phyloP scores from a whole-genome alignment of 2,113 vertebrate species.

The Sceloporus undulatus region DNA sequence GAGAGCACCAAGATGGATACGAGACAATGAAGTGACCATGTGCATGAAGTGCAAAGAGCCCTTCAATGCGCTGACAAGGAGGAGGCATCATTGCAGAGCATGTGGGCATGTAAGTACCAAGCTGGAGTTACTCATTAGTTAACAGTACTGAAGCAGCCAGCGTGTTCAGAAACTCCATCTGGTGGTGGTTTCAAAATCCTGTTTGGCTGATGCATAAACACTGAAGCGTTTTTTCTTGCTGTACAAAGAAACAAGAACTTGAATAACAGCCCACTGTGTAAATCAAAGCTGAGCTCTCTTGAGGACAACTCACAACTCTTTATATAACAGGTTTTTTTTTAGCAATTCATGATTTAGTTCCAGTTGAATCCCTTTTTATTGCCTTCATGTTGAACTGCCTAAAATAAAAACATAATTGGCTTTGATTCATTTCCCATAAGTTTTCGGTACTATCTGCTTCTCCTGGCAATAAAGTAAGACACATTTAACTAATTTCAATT shows the following conservation, averaged over 20 bases:
- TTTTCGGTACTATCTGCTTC: neutral
- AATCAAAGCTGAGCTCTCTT: neutral
- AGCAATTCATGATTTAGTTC: neutral
- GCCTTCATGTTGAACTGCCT: neutral
- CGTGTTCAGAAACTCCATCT: slow-evolving; percentile 9
- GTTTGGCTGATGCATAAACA: neutral
- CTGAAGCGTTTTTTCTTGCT: neutral
- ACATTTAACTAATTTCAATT: neutral
- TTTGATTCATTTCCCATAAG: neutral
- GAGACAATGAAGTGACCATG: slow-evolving; percentile 98
- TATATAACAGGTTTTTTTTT: neutral
- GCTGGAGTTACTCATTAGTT: neutral
- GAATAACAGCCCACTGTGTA: neutral
- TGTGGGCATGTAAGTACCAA: slow-evolving; percentile 89
- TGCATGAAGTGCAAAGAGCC: slow-evolving; percentile 96
- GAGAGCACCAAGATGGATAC: slow-evolving; percentile 94
- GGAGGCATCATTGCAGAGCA: slow-evolving; percentile 95
- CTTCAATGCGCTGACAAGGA: slow-evolving; percentile 92
- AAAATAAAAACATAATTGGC: neutral
- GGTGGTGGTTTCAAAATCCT: neutral
- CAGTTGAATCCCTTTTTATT: neutral
- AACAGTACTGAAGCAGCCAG: neutral
- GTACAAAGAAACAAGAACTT: neutral
- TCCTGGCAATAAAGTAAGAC: neutral
- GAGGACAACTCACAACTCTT: neutral